phyloP scores from a whole-genome alignment of 2,888 invertebrate species.

The Mesodorylaimus sp. region DNA sequence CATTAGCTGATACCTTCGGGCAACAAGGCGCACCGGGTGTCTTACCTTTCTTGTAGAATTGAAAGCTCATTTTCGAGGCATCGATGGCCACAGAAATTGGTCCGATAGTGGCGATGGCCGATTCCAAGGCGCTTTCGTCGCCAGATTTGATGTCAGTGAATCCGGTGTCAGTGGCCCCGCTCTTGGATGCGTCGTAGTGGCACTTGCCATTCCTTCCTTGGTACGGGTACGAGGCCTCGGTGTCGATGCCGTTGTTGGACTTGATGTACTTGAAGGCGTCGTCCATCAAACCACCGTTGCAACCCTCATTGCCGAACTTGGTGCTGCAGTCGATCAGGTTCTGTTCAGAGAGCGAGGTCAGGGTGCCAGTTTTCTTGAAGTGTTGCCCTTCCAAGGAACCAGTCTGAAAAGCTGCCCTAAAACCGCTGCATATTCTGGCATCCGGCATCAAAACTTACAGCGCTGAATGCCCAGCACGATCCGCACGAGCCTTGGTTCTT shows the following conservation, averaged over 20 bases:
- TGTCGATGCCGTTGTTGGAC: constrained; percentile 54
- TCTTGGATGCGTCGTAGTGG: constrained; percentile 23
- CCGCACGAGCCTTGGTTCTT: constrained; percentile 42
- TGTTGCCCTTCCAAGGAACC: constrained; percentile 38
- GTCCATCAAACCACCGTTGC: constrained; percentile 37
- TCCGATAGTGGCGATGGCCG: constrained; percentile 26
- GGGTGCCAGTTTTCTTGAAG: constrained; percentile 40
- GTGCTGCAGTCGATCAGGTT: constrained; percentile 35
- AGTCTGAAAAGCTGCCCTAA: constrained; percentile 41
- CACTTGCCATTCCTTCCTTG: constrained; percentile 42
- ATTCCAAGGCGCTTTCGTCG: constrained; percentile 22
- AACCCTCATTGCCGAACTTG: constrained; percentile 34
- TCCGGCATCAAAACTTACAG: constrained; percentile 1
- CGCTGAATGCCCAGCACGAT: constrained; percentile 8
- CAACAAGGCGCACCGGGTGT: not conserved
- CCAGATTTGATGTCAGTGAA: constrained; percentile 27
- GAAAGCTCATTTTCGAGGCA: constrained; percentile 28
- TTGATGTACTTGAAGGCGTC: constrained; percentile 37
- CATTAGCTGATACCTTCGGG: not conserved
- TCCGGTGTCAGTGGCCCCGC: constrained; percentile 30
- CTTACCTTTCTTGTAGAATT: constrained; percentile 27
- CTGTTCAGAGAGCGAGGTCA: constrained; percentile 38
- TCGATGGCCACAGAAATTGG: constrained; percentile 30
- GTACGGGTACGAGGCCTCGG: constrained; percentile 69
- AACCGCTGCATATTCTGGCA: not conserved